Percentiles rank a stretch among this genome's conserved stretches.
phyloP scores from a whole-genome alignment of 2,888 invertebrate species.

The Pseudanteris insignis region DNA sequence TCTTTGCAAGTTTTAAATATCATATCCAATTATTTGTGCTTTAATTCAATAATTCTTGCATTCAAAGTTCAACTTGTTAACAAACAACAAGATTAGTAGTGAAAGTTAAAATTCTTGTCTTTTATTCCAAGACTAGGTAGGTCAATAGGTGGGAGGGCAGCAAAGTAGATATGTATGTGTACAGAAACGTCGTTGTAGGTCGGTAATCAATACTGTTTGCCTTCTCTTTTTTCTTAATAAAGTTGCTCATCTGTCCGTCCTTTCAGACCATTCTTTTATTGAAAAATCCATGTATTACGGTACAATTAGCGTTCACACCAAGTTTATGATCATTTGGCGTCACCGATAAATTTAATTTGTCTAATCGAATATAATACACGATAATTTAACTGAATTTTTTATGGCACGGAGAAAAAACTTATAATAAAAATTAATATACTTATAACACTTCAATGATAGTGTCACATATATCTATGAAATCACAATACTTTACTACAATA shows the following conservation, averaged over 20 bases:
- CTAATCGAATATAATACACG: conserved; percentile 7
- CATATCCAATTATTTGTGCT: too few species aligned
- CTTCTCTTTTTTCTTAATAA: conserved; percentile 44
- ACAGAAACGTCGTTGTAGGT: conserved; percentile 41
- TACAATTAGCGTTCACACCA: conserved; percentile 23
- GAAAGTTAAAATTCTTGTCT: conserved; percentile 32
- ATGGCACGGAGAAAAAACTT: too few species aligned
- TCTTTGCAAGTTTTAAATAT: too few species aligned
- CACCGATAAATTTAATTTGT: conserved; percentile 30
- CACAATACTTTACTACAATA: too few species aligned
- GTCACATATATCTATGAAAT: too few species aligned
- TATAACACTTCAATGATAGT: too few species aligned
- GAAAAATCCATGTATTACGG: conserved; percentile 22
- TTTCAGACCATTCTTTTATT: conserved; percentile 23
- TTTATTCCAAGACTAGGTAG: conserved; percentile 37
- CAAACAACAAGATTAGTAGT: neutral
- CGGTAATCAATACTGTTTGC: conserved; percentile 58
- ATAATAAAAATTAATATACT: too few species aligned
- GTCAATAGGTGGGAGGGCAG: conserved; percentile 37
- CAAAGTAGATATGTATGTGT: conserved; percentile 38
- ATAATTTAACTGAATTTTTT: too few species aligned
- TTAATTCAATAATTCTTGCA: too few species aligned
- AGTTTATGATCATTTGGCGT: conserved; percentile 24
- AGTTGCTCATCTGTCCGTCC: conserved; percentile 17
- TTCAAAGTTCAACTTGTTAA: too few species aligned